Base-by-base conservation (phyloP, 2,113 vertebrate species). In the Paracanthobrama guichenoti region DNA sequence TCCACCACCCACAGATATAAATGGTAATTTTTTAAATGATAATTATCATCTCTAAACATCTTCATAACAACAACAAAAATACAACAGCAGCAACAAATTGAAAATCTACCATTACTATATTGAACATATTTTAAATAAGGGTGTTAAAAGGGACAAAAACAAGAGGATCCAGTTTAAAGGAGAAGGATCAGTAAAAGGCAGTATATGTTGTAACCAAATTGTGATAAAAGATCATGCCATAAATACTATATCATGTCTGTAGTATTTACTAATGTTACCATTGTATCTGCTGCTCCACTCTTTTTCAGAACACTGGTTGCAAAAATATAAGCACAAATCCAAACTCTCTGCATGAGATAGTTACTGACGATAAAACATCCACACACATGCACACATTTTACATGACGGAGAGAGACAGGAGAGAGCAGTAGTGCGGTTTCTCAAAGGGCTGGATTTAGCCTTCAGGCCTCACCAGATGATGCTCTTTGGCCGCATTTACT, bases 1-100 rank as follows among this genome's bases (percentile, higher is more conserved):
- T 62, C 42, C 50, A 60, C 53, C 76, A 73, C 66, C 76, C 76
- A 79, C 57, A 59, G 13, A 60, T 24, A 81, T 11, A 16, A 50
- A 46, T 16, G 62, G 9, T 24, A 53, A 50, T 80, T 62, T 60
- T 22, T 60, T 14, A 2, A 60, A 78, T 14, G 46, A 74, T 26
- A 74, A 16, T 28, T 28, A 26, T 50, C 44, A 48, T 80, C 78
- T 28, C n/a, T 48, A 80, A 80, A 66, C 78, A 80, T 80, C 59
- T 64, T 79, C 44, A 62, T 24, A 18, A 26, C 14, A 79, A 64
- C 39, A 79, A 48, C 60, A 66, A 66, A n/a, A 55, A 22, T 16
- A 22, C 39, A 39, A 7, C 39, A 39, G 6, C 44, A 48, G 12
- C 44, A 28, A 14, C 24, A 80, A 64, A 48, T 1, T 50, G 4